Evolutionary conservation across 2,113 vertebrate genomes (phyloP).

Genomic region (Rhea americana): DNA sequence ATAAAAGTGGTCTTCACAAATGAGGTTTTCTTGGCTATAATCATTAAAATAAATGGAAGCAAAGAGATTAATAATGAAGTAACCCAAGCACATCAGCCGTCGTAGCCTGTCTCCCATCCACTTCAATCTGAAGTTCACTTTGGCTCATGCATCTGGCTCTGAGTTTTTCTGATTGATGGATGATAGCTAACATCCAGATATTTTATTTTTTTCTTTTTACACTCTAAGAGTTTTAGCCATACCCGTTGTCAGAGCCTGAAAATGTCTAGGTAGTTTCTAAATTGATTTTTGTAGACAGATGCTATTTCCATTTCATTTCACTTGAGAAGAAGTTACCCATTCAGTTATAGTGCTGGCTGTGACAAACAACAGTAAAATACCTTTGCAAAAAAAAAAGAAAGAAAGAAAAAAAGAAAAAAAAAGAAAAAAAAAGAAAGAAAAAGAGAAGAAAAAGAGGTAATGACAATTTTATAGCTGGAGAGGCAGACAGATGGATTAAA

Average conservation of each 20-base stretch:
- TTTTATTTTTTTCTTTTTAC: not conserved
- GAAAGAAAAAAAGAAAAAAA: not conserved
- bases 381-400: not conserved
- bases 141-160: not conserved
- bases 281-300: conserved; percentile 30
- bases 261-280: conserved; percentile 21
- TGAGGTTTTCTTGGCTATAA: not conserved
- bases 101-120: not conserved
- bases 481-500: not conserved
- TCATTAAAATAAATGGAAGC: conserved; percentile 23
- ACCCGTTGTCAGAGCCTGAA: not conserved
- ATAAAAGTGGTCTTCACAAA: not conserved
- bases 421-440: too few species aligned
- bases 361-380: conserved; percentile 4
- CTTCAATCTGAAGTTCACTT: conserved; percentile 37
- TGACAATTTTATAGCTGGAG: not conserved
- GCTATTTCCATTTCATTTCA: conserved; percentile 60
- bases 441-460: not conserved
- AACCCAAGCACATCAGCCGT: conserved; percentile 4
- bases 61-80: conserved; percentile 67
- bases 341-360: conserved; percentile 23
- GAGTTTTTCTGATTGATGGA: conserved; percentile 34
- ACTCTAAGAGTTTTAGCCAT: conserved; percentile 2
- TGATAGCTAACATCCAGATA: not conserved
- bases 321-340: conserved; percentile 45